Evolutionary conservation across 2,888 invertebrate genomes (phyloP).

Genomic region (Thymelicus sylvestris): DNA sequence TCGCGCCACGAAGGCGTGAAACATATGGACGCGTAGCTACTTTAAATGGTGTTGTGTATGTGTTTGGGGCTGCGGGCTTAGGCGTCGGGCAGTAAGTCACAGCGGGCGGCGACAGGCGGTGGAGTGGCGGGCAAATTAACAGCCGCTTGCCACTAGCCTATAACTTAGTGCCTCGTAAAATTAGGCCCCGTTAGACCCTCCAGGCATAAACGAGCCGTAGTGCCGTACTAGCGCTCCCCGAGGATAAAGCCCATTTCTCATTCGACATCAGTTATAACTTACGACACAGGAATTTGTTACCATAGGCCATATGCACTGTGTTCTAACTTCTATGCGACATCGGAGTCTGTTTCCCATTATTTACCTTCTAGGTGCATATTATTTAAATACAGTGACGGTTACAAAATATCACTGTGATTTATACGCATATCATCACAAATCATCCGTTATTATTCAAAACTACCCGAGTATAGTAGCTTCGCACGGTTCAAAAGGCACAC

Average conservation of each 20-base stretch:
- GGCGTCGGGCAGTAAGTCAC: constrained; percentile 67
- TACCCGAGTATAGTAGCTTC: constrained; percentile 53
- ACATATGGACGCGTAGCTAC: constrained; percentile 53
- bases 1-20: constrained; percentile 43
- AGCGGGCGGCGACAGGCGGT: constrained; percentile 79
- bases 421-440: constrained; percentile 7
- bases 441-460: constrained; percentile 59
- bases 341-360: too few species aligned
- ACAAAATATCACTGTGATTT: not conserved
- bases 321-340: not conserved
- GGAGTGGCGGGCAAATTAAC: constrained; percentile 78
- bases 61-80: constrained; percentile 43
- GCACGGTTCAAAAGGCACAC: constrained; percentile 64
- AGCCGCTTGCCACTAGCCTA: constrained; percentile 77
- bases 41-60: constrained; percentile 43
- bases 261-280: constrained; percentile 58
- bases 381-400: too few species aligned
- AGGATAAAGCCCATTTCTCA: constrained; percentile 65
- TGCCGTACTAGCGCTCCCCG: constrained; percentile 52
- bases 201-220: constrained; percentile 56
- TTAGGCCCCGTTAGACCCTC: constrained; percentile 78
- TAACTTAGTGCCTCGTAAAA: constrained; percentile 83
- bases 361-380: too few species aligned
- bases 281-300: constrained; percentile 18
- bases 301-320: not conserved